Conservation (phyloP, 2,797 vertebrate genomes). For the Gymnoscopelus microlampas region DNA sequence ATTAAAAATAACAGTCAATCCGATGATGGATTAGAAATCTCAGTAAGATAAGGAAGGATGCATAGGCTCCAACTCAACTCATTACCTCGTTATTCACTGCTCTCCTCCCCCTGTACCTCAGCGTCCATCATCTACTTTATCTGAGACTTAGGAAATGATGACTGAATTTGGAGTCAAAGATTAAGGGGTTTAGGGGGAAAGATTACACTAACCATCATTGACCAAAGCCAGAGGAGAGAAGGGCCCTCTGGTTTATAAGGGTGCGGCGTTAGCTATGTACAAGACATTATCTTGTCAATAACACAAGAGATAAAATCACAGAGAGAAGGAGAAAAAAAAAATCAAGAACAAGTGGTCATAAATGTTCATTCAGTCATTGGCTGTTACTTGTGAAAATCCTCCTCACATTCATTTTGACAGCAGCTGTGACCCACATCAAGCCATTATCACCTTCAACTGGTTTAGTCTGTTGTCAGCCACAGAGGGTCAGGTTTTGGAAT, state of each 20-base stretch:
- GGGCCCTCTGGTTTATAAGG: slow-evolving; percentile 41
- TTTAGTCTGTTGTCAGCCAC: slow-evolving; percentile 19
- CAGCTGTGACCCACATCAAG: slow-evolving; percentile 44
- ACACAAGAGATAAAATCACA: slow-evolving; percentile 45
- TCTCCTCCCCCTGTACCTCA: slow-evolving; percentile 14
- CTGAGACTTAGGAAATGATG: slow-evolving; percentile 22
- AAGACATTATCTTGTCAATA: slow-evolving; percentile 56
- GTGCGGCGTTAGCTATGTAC: slow-evolving; percentile 51
- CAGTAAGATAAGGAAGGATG: background rate
- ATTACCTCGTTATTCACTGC: slow-evolving; percentile 19
- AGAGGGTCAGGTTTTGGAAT: background rate
- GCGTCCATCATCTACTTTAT: slow-evolving; percentile 10
- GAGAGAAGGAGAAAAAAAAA: slow-evolving; percentile 20
- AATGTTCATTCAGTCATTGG: slow-evolving; percentile 48
- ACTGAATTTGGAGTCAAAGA: slow-evolving; percentile 28
- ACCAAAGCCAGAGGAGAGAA: slow-evolving; percentile 33
- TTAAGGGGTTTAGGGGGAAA: background rate
- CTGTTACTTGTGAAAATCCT: slow-evolving; percentile 58
- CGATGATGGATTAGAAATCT: slow-evolving; percentile 15
- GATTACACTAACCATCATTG: slow-evolving; percentile 20
- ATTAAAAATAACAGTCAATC: background rate
- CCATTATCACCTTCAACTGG: slow-evolving; percentile 14
- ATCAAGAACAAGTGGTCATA: slow-evolving; percentile 60
- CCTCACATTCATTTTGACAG: slow-evolving; percentile 74
- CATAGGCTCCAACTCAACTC: slow-evolving; percentile 5